Conservation (phyloP, 1,140 invertebrate species). For the Dendrolimus punctatus region DNA sequence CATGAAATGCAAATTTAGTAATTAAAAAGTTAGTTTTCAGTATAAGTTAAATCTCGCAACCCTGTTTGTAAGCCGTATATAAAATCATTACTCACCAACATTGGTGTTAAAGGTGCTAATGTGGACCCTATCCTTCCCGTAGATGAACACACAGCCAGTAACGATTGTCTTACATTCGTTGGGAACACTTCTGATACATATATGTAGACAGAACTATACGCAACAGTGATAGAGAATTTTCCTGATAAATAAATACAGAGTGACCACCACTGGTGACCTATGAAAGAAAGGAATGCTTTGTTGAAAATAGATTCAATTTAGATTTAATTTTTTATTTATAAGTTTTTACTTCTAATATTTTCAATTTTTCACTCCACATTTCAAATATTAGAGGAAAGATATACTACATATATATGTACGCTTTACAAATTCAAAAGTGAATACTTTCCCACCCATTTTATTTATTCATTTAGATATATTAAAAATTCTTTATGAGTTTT, state of each 20-base stretch:
- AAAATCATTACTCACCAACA: constrained; percentile 57
- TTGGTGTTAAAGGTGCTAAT: constrained; percentile 75
- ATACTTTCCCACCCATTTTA: too few species aligned
- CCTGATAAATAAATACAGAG: constrained; percentile 74
- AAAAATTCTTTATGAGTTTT: too few species aligned
- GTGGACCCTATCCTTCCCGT: constrained; percentile 79
- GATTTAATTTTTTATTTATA: not conserved
- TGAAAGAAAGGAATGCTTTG: constrained; percentile 6
- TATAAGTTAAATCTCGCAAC: too few species aligned
- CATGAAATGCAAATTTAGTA: too few species aligned
- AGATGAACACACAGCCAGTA: constrained; percentile 78
- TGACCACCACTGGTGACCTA: constrained; percentile 51
- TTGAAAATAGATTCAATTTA: constrained; percentile 3
- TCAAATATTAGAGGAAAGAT: too few species aligned
- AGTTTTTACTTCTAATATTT: too few species aligned
- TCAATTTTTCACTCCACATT: too few species aligned
- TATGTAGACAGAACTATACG: constrained; percentile 77
- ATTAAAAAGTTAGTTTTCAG: too few species aligned
- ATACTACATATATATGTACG: too few species aligned
- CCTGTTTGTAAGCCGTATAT: too few species aligned
- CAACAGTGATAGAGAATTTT: constrained; percentile 77
- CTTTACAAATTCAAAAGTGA: too few species aligned
- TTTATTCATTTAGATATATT: too few species aligned
- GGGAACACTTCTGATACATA: constrained; percentile 82
- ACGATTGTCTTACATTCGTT: constrained; percentile 76